Evolutionary conservation across 1,140 invertebrate species (phyloP), one percentile per base, ranked within the genome.

Genomic region (Drosophila nigrodunni): DNA sequence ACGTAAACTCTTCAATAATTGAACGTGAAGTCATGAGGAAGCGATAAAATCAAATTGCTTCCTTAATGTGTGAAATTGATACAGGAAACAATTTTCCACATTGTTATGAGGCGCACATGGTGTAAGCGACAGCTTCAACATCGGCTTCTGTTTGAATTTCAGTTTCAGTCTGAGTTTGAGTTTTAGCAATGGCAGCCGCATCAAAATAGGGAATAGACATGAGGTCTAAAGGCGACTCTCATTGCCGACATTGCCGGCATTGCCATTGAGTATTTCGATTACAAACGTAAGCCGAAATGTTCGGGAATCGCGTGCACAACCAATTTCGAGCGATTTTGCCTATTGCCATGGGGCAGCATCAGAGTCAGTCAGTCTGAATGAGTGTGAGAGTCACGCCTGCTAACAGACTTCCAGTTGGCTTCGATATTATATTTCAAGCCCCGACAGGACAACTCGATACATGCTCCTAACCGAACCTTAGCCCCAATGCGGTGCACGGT

Each of bases 31-130:
- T 90, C 86, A 89, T 88, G 85, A 90, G 88, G 87, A 90, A 90
- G 80, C 82, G 88, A 90, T 90, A 91, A 90, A 90, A 90, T 87
- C 82, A 80, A 90, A 90, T 90, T 87, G 88, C 82, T 90, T 90
- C 87, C 87, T 90, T 90, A 90, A 90, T 90, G 82, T 90, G 88
- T 90, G 82, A 90, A 90, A 90, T 90, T 90, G 88, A 90, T 90
- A 90, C 88, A 87, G 87, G 87, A 90, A 90, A 90, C 88, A 90
- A 90, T 90, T 90, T 90, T 90, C 87, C 87, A 82, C 88, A 90
- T 90, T 90, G 87, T 90, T 90, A 90, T 90, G 82, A 75, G 79
- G 66, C 82, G 79, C 87, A 90, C 78, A 90, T 89, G 85, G 77
- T 89, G 80, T 65, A 83, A 79, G 71, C 54, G 25, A 18, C 21